Base-by-base conservation (phyloP, 1,140 invertebrate genomes). In the Agrilus planipennis region DNA sequence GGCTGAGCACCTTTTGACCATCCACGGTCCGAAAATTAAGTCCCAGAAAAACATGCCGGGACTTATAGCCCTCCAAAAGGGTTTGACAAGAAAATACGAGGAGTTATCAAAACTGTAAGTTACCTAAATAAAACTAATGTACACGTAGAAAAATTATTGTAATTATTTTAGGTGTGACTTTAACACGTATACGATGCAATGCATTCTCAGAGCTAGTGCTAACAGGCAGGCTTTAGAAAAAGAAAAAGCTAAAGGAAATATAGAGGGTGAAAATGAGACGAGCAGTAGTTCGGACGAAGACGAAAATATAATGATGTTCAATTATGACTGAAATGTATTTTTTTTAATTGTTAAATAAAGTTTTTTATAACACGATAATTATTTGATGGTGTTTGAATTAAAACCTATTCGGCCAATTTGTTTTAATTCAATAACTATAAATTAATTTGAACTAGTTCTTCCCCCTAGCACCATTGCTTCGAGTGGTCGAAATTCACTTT, bases 31-130 rank as follows among this genome's bases (percentile, higher is more conserved):
- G 1, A 66, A 60, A 44, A 60, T 83, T 7, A 76, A 74, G 55
- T 53, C 53, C 23, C 59, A 63, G 2, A 46, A 65, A 28, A 62
- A 68, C 25, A 75, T 81, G 53, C 73, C 77, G 0, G 68, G 73
- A 0, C 55, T 94, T 2, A 57, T 89, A 23, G 67, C 73, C 1
- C 46, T 93, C 15, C 85, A 92, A 54, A 90, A 89, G 61, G 81
- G 77, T 53, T 62, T 93, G 17, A 76, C 76, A 2, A 72, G 73
- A n/a, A 84, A 83, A 65, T 80, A 83, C 48, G 77, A 85, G 19
- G 80, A 88, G 54, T 54, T 94, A 1, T 76, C 77, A 39, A 89
- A 88, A 73, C 77, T 93, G 85, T 92, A 67, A 79, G 81, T 76
- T 32, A 16, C 14, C n/a, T n/a, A 6, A 25, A 25, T 6, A 32